Evolutionary conservation across 2,113 vertebrate species (phyloP), one percentile per base, ranked within the genome.

Genomic region (Melospiza georgiana): DNA sequence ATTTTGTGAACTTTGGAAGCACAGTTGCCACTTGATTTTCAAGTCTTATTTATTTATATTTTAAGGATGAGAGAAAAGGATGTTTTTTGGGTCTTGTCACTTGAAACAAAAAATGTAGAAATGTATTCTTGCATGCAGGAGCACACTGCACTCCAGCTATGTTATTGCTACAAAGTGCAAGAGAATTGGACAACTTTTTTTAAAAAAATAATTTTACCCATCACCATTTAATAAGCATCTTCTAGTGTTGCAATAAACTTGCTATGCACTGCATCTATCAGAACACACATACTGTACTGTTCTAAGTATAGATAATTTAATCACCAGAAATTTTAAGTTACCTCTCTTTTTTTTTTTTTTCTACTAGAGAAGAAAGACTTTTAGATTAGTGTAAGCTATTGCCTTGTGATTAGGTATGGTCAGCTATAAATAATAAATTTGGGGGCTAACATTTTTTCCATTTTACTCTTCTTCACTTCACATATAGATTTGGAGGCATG

Each of bases 71-170:
- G 35, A 55, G 7, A 59, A 77, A 94, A 57, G 11, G 4, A 18
- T 33, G 4, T 2, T 62, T 75, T 94, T 59, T 20, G 4, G 39
- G 10, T 71, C 55, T 75, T 25, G 3, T 13, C 49, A 58, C 7
- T 54, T 31, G 49, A 33, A 57, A 62, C 6, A 49, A 75, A 9
- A 61, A 76, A 69, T 27, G 15, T 6, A 84, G 11, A n/a, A 75
- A 69, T 27, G 8, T 18, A 43, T 39, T 57, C n/a, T 33, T 73
- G 48, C 1, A 4, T 3, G 5, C 16, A 39, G 18, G 18, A 78
- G 41, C 18, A 63, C 8, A 7, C 23, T 35, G 33, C 25, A 6
- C 0, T 1, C 20, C 31, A 22, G 10, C 37, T 18, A 21, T 0
- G 0, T 58, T 77, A 48, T 65, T 63, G 16, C 43, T 84, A 51